A percentile compares a stretch with the other conserved stretches of the same genome.
These are phyloP conservation scores for Capitella teleta DNA, from an alignment of 1,140 invertebrate genomes.

Conservation along the genomic window DNA sequence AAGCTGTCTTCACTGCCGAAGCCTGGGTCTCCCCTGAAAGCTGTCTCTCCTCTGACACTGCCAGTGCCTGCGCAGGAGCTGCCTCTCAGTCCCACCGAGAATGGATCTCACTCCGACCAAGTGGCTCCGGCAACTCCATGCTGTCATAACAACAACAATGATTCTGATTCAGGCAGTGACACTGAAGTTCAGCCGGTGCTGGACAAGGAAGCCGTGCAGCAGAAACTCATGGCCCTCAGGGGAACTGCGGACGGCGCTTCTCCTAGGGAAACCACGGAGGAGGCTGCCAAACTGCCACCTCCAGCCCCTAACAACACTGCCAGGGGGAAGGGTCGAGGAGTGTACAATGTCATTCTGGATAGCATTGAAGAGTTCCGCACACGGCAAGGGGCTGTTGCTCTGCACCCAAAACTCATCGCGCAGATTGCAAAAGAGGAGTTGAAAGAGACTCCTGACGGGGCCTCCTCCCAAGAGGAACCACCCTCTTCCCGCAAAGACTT, in stretches of 20 bases:
- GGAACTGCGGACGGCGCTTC: constrained; percentile 2
- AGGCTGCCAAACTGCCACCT: not conserved
- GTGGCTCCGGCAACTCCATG: not conserved
- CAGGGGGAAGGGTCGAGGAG: not conserved
- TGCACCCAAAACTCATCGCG: not conserved
- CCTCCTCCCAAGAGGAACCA: no score
- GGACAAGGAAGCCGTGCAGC: not conserved
- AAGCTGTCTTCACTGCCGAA: constrained; percentile 6
- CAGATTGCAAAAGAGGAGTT: no score
- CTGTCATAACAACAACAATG: not conserved
- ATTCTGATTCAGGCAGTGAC: not conserved
- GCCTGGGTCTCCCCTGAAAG: not conserved
- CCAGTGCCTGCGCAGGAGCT: not conserved
- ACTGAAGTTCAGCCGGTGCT: not conserved
- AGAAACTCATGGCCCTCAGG: not conserved
- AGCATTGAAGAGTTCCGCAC: not conserved
- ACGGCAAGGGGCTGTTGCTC: not conserved
- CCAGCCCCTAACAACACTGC: not conserved
- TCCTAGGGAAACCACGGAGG: not conserved
- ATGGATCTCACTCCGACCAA: not conserved
- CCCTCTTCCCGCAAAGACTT: no score
- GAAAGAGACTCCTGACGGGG: no score
- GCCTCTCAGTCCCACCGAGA: not conserved
- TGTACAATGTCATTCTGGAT: not conserved
- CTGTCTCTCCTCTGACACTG: not conserved